Evolutionary conservation across 1,140 invertebrate species (phyloP).

Genomic region (Schlechtendalia chinensis): DNA sequence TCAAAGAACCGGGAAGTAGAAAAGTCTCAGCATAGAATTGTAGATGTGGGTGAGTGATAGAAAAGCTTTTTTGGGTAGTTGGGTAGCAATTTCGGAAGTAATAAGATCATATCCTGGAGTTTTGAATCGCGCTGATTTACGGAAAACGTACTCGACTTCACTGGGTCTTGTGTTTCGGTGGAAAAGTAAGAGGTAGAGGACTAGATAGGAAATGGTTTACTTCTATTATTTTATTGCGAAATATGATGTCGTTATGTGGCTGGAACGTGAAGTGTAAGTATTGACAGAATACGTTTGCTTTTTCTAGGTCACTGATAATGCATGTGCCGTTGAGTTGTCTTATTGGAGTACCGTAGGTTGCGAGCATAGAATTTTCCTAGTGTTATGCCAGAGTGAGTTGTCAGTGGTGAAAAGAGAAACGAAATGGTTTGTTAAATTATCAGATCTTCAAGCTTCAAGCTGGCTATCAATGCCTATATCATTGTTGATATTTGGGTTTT

Average conservation of each 20-base stretch:
- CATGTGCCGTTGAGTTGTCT: neutral
- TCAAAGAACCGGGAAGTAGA: no score
- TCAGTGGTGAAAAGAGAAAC: neutral
- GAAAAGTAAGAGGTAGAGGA: neutral
- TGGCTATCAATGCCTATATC: neutral
- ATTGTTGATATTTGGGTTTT: neutral
- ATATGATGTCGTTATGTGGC: neutral
- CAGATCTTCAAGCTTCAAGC: neutral
- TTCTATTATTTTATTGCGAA: neutral
- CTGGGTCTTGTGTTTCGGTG: constrained; percentile 5
- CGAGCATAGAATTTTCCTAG: neutral
- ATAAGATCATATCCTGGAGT: no score
- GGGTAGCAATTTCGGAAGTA: no score
- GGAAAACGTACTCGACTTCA: no score
- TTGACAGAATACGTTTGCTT: neutral
- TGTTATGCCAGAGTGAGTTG: neutral
- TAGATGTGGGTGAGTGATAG: no score
- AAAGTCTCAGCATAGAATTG: no score
- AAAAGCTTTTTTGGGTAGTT: no score
- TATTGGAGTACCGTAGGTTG: neutral
- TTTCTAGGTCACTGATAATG: neutral
- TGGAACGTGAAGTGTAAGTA: neutral
- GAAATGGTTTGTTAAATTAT: constrained; percentile 11
- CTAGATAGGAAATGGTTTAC: constrained; percentile 7
- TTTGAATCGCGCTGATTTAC: no score